Evolutionary conservation across 2,888 invertebrate species (phyloP).

Genomic region (Pristionchus arcanus): DNA sequence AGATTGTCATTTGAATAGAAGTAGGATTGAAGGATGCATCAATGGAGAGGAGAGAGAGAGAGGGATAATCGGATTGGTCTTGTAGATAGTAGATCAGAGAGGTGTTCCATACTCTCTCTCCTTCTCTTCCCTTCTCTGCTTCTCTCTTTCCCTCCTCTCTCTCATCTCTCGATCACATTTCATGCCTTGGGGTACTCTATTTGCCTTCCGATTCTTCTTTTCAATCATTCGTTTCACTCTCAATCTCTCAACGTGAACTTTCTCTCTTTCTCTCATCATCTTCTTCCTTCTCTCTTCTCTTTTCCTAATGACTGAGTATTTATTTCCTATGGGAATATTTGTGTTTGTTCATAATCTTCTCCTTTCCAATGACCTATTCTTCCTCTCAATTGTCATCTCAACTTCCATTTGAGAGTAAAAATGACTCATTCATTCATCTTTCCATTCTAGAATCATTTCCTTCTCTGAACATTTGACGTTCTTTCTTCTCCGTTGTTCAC

Average conservation of each 20-base stretch:
- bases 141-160: no score
- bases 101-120: neutral
- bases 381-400: neutral
- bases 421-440: constrained; percentile 20
- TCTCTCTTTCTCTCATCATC: constrained; percentile 10
- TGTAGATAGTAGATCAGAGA: neutral
- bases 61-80: constrained; percentile 14
- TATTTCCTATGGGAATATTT: neutral
- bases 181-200: constrained; percentile 5
- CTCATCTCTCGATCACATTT: constrained; percentile 15
- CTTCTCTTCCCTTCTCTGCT: no score
- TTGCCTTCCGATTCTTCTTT: constrained; percentile 23
- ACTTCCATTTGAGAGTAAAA: neutral
- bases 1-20: neutral
- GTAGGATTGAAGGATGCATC: neutral
- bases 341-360: neutral
- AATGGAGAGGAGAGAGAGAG: neutral
- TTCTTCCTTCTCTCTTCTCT: neutral
- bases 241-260: constrained; percentile 21
- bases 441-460: neutral
- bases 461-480: neutral
- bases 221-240: neutral
- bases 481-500: neutral
- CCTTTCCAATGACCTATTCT: neutral
- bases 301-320: neutral